These are phyloP conservation scores for Sebastes glaucus DNA, from an alignment of 2,797 vertebrate species.

Conservation along the genomic window DNA sequence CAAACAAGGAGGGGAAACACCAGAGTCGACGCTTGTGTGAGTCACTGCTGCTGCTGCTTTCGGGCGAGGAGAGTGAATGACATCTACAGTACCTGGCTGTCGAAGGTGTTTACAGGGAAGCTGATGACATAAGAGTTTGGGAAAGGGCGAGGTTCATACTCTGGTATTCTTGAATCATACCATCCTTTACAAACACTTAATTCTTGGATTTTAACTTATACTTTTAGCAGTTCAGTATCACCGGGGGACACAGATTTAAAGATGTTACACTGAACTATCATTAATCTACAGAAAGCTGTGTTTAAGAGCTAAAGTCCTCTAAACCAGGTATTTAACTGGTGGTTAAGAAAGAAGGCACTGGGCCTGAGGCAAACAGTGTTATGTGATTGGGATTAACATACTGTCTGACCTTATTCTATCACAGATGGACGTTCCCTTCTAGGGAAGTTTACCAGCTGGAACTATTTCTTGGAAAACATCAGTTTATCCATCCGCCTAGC, in stretches of 20 bases:
- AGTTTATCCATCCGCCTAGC: not conserved
- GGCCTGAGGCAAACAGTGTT: conserved; percentile 1
- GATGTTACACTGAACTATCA: not conserved
- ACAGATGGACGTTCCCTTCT: not conserved
- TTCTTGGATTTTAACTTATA: not conserved
- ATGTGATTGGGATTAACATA: conserved; percentile 9
- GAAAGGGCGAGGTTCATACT: conserved; percentile 31
- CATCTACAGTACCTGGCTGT: conserved; percentile 25
- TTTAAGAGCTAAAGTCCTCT: conserved; percentile 19
- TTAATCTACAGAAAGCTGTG: conserved; percentile 15
- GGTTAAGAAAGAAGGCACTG: conserved; percentile 2
- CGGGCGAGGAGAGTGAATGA: conserved; percentile 1
- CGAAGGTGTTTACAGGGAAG: conserved; percentile 39
- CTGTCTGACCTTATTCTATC: conserved; percentile 9
- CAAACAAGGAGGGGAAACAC: conserved; percentile 6
- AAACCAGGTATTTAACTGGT: conserved; percentile 8
- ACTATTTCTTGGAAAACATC: not conserved
- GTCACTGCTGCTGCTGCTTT: conserved; percentile 31
- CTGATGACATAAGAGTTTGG: conserved; percentile 12
- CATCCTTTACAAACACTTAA: not conserved
- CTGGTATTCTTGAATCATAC: conserved; percentile 3
- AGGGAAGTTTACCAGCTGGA: not conserved
- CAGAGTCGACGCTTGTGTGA: not conserved
- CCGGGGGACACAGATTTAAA: not conserved
- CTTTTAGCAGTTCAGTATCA: not conserved